These are phyloP conservation scores for Macaria notata DNA, from an alignment of 2,888 invertebrate genomes.

Conservation along the genomic window DNA sequence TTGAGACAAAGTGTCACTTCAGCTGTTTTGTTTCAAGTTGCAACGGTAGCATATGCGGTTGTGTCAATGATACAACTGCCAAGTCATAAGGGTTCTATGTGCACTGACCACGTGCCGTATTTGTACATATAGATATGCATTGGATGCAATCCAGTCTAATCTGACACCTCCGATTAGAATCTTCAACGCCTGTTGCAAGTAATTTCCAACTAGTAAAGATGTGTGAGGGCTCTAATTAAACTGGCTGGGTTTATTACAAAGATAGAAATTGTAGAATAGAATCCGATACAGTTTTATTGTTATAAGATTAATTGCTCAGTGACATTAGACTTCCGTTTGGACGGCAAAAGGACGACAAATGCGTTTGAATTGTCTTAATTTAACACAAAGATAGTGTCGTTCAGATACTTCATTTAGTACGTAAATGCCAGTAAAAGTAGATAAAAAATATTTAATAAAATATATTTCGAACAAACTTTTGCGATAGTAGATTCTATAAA, in stretches of 20 bases:
- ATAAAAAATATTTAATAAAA: too few relatives aligned
- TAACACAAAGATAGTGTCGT: slow-evolving; percentile 1
- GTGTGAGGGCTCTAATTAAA: slow-evolving; percentile 30
- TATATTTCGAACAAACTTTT: too few relatives aligned
- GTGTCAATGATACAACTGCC: slow-evolving; percentile 58
- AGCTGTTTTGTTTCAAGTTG: slow-evolving; percentile 30
- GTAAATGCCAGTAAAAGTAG: too few relatives aligned
- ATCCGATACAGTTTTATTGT: slow-evolving; percentile 37
- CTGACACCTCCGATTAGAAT: slow-evolving; percentile 38
- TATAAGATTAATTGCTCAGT: slow-evolving; percentile 41
- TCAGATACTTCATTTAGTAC: neutral
- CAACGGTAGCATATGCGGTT: slow-evolving; percentile 33
- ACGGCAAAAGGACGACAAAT: slow-evolving; percentile 13
- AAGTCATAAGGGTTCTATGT: slow-evolving; percentile 49
- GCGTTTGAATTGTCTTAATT: slow-evolving; percentile 6
- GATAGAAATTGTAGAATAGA: slow-evolving; percentile 41
- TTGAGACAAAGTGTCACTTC: slow-evolving; percentile 23
- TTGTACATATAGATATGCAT: slow-evolving; percentile 39
- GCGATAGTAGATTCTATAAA: too few relatives aligned
- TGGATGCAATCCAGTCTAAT: slow-evolving; percentile 40
- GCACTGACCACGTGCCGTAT: slow-evolving; percentile 62
- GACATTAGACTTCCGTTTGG: slow-evolving; percentile 39
- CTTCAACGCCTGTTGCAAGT: slow-evolving; percentile 14
- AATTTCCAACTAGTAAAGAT: slow-evolving; percentile 6
- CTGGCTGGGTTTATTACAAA: slow-evolving; percentile 33